Evolutionary conservation across 2,888 invertebrate genomes (phyloP), one percentile per base, ranked within the genome.

Genomic region (Microctonus aethiopoides): DNA sequence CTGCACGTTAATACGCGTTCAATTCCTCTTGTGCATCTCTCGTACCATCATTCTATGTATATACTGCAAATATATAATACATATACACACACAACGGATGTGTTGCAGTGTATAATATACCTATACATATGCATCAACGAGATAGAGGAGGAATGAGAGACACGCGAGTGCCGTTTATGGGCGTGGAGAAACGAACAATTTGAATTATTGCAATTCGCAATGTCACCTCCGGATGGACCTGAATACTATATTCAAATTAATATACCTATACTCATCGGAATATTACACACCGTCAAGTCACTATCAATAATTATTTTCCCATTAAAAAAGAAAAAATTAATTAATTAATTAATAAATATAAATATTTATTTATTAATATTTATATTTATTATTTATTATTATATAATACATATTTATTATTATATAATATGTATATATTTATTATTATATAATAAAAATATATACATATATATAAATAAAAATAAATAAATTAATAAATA

Each of bases 1-100:
- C n/a, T n/a, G n/a, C 75, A 79, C 80, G 80, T 82, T 82, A 80
- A 81, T 81, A 80, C 74, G 76, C 78, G 76, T 76, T 74, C 76
- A 72, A 62, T 51, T n/a, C 46, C n/a, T 46, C 57, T 63, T 32
- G 36, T 62, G 32, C 32, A 60, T 60, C 62, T 62, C 62, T 20
- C 62, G 22, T 46, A 9, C 39, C 26, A 26, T 62, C 20, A 46
- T 57, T 22, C 26, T 39, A 41, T 6, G 32, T 34, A 65, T 10
- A 52, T 24, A 64, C 20, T n/a, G 16, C 56, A 26, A 41, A 26
- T 26, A 22, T 39, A 22, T 46, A 29, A 22, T 39, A 22, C 46
- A 29, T 20, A 46, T 20, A 16, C 62, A 16, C 29, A 10, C 16
- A 26, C 62, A 20, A 46, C 16, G 67, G 24, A 29, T 65, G 52